These are phyloP conservation scores for Nomada flava DNA, from an alignment of 2,888 invertebrate genomes.

Conservation along the genomic window DNA sequence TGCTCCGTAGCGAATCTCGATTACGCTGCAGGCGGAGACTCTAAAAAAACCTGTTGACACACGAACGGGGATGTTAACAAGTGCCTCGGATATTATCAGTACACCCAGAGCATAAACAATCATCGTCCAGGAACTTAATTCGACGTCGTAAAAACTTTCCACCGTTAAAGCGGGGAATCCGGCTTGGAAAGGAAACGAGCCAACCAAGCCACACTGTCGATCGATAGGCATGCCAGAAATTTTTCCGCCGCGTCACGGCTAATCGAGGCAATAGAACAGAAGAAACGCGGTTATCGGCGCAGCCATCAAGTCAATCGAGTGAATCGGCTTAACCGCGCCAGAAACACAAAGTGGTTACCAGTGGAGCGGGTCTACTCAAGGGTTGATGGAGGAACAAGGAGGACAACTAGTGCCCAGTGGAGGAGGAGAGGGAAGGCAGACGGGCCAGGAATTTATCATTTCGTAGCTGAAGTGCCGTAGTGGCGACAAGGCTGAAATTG, in stretches of 20 bases:
- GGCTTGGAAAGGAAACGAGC: background rate
- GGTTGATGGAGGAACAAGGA: background rate
- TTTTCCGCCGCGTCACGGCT: conserved; percentile 17
- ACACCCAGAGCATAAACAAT: background rate
- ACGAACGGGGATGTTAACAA: background rate
- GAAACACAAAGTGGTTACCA: conserved; percentile 60
- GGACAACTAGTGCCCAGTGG: conserved; percentile 1
- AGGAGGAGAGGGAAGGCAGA: conserved; percentile 50
- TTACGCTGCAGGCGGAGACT: background rate
- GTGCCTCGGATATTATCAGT: background rate
- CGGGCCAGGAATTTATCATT: conserved; percentile 80
- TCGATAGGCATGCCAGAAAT: conserved; percentile 2
- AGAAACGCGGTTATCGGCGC: conserved; percentile 53
- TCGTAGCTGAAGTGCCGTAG: conserved; percentile 76
- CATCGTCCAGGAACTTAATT: background rate
- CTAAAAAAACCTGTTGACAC: background rate
- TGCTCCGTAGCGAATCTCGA: too few relatives aligned
- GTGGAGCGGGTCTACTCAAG: conserved; percentile 25
- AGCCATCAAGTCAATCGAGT: conserved; percentile 63
- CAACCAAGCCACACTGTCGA: background rate
- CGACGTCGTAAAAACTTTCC: background rate
- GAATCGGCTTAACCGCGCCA: conserved; percentile 56
- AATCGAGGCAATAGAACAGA: conserved; percentile 56
- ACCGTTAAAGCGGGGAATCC: background rate
- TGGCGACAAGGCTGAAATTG: conserved; percentile 80